A percentile compares a stretch with the other conserved stretches of the same genome.
Conservation (phyloP, 1,140 invertebrate genomes). For the Calliphora vicina region DNA sequence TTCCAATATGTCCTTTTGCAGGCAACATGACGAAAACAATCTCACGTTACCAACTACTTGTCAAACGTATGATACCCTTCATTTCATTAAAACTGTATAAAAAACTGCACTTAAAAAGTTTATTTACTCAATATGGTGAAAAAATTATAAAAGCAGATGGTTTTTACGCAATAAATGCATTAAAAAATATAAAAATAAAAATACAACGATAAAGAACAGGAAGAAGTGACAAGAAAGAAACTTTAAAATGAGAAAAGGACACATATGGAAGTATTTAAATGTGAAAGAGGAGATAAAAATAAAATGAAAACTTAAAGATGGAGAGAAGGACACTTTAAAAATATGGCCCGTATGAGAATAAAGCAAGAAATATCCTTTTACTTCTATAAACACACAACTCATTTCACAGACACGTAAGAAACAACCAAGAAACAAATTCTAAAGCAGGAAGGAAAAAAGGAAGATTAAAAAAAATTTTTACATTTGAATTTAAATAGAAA, state of each 20-base stretch:
- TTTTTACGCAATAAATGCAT: neutral
- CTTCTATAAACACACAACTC: too few relatives aligned
- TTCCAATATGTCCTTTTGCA: too few relatives aligned
- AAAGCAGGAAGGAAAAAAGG: too few relatives aligned
- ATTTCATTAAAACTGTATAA: neutral
- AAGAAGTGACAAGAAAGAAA: neutral
- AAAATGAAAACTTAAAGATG: too few relatives aligned
- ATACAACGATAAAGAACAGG: neutral
- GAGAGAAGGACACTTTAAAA: neutral
- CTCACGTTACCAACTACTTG: too few relatives aligned
- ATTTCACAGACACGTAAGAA: too few relatives aligned
- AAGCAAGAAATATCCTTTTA: too few relatives aligned
- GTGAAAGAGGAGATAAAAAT: neutral
- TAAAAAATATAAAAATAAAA: neutral
- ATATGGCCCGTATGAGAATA: neutral
- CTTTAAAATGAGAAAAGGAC: neutral
- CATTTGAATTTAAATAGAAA: too few relatives aligned
- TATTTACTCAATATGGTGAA: neutral
- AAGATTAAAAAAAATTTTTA: too few relatives aligned
- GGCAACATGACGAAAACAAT: too few relatives aligned
- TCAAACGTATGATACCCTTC: too few relatives aligned
- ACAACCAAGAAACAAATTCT: too few relatives aligned
- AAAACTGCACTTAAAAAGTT: neutral
- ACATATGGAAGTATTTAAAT: neutral
- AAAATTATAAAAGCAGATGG: constrained; percentile 6